Percentiles rank a stretch among this genome's conserved stretches.
phyloP scores from a whole-genome alignment of 2,113 vertebrate genomes.

The Sapayoa aenigma region DNA sequence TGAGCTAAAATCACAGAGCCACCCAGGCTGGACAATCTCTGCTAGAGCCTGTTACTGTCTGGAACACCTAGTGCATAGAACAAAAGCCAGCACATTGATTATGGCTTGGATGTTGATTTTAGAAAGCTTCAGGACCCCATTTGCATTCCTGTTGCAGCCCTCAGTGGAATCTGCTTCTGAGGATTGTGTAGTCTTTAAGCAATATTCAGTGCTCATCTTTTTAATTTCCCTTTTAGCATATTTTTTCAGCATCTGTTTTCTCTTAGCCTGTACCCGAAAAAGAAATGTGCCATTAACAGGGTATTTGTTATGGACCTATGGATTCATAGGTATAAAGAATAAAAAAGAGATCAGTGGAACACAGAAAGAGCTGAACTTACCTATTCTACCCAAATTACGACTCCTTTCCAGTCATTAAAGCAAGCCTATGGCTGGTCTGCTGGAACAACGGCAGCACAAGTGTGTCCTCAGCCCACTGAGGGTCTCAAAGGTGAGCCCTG shows the following conservation, averaged over 20 bases:
- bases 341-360: background rate
- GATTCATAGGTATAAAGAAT: background rate
- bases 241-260: background rate
- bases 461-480: background rate
- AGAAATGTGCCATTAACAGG: background rate
- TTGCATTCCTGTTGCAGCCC: slow-evolving; percentile 41
- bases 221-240: background rate
- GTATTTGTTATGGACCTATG: background rate
- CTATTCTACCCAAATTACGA: background rate
- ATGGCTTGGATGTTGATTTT: slow-evolving; percentile 45
- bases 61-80: slow-evolving; percentile 43
- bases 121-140: slow-evolving; percentile 27
- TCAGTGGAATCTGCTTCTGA: slow-evolving; percentile 19
- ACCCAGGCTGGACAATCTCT: background rate
- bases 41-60: background rate
- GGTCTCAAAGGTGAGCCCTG: background rate
- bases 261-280: background rate
- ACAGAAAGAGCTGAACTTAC: background rate
- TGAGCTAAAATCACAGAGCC: background rate
- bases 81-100: slow-evolving; percentile 52
- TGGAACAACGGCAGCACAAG: background rate
- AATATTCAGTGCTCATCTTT: background rate
- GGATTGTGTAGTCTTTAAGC: background rate
- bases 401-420: background rate
- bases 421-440: background rate